Base-by-base conservation (phyloP, 2,113 vertebrate genomes). In the Australoheros scitulus region DNA sequence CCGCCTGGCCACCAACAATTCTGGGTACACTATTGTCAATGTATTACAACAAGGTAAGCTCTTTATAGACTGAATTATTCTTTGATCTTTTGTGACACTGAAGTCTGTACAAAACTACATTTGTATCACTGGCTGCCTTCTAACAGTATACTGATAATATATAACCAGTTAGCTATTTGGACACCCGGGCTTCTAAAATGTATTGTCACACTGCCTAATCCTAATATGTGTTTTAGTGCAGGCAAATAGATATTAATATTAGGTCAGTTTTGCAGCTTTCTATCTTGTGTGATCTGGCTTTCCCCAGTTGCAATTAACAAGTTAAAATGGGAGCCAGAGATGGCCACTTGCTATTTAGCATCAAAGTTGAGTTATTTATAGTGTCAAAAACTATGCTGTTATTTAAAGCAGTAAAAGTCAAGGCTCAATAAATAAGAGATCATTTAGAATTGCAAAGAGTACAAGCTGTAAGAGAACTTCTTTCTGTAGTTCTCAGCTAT, bases 1-100 rank as follows among this genome's bases (percentile, higher is more conserved):
- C 92, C 96, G 95, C 43, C 95, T 99, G 80, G 95, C 97, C 0
- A 96, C 97, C 84, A 98, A 98, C 84, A 96, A 98, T 84, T 98
- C 98, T 0, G 97, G 97, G 2, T 95, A 92, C 29, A 96, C 97
- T 0, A 88, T 96, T 0, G 95, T 99, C 92, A 97, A 92, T 0
- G 96, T 99, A 32, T 92, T 96, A 79, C 95, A 96, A 60, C 94
- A 95, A 95, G 96, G 98, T 99, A 83, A 95, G 94, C 77, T 18
- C 0, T 2, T 36, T 29, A 63, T 55, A 34, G 47, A 14, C 36
- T 24, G 11, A 79, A 38, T 63, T 13, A 38, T 34, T 34, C n/a
- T 72, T 72, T 8, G 43, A 29, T 50, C 63, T 55, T 75, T 22
- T 13, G 18, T 59, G 52, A 61, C 26, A 22, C 43, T 52, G 65